Conservation (phyloP, 1,140 invertebrate species). For the Mya arenaria region DNA sequence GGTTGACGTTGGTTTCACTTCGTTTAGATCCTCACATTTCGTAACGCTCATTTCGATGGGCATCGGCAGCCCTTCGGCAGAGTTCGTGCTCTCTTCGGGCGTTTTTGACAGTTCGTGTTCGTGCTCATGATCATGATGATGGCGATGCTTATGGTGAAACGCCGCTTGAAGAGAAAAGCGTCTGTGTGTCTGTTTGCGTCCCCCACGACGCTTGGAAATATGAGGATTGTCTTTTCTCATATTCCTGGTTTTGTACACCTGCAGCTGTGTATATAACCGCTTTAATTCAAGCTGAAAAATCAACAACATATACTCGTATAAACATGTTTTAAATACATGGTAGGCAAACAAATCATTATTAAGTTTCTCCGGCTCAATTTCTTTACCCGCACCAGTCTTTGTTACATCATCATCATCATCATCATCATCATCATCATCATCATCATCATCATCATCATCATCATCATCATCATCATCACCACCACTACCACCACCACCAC, state of each 20-base stretch:
- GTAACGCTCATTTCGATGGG: constrained; percentile 66
- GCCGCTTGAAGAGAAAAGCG: constrained; percentile 90
- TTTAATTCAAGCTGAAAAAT: constrained; percentile 90
- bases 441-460: too few relatives aligned
- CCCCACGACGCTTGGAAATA: constrained; percentile 94
- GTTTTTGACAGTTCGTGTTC: constrained; percentile 81
- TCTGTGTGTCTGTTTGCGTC: constrained; percentile 94
- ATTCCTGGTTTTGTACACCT: constrained; percentile 92
- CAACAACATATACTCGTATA: neutral
- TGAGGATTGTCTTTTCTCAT: constrained; percentile 96
- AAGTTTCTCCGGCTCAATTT: too few relatives aligned
- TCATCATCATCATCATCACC: too few relatives aligned
- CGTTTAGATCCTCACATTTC: constrained; percentile 61
- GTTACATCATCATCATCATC: neutral
- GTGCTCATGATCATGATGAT: constrained; percentile 78
- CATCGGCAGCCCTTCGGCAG: constrained; percentile 77
- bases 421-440: too few relatives aligned
- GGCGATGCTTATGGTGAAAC: constrained; percentile 81
- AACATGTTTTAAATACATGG: neutral
- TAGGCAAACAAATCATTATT: too few relatives aligned
- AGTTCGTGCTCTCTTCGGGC: constrained; percentile 82
- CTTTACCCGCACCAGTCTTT: too few relatives aligned
- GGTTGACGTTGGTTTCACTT: constrained; percentile 61
- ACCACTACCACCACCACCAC: too few relatives aligned
- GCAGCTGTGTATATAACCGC: constrained; percentile 93